Evolutionary conservation across 2,797 vertebrate species (phyloP).

Genomic region (Clarias laeviceps): DNA sequence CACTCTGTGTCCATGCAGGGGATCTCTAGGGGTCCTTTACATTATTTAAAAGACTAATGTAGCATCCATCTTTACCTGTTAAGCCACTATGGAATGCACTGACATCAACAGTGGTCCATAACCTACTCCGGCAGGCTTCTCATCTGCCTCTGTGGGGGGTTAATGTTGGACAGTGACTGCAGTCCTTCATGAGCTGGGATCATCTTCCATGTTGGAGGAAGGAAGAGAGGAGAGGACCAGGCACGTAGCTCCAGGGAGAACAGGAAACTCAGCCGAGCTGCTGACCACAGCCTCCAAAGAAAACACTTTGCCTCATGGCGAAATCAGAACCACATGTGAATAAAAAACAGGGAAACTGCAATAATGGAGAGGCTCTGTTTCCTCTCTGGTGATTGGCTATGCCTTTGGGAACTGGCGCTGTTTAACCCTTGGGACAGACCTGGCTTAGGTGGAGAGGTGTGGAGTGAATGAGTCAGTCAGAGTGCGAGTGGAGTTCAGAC

Average conservation of each 20-base stretch:
- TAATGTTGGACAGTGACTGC: constrained; percentile 50
- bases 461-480: constrained; percentile 42
- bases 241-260: constrained; percentile 47
- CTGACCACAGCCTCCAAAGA: constrained; percentile 64
- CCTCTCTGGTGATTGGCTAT: constrained; percentile 66
- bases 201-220: constrained; percentile 63
- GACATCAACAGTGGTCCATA: background rate
- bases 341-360: constrained; percentile 50
- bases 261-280: constrained; percentile 60
- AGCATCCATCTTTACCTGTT: constrained; percentile 21
- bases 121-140: constrained; percentile 9
- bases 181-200: constrained; percentile 37
- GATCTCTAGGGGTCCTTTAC: constrained; percentile 12
- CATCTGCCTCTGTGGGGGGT: constrained; percentile 22
- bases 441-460: constrained; percentile 43
- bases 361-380: constrained; percentile 68
- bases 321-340: constrained; percentile 77
- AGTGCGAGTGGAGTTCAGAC: constrained; percentile 27
- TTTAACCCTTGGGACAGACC: constrained; percentile 34
- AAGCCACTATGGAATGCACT: background rate
- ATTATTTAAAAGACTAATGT: background rate
- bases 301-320: constrained; percentile 71
- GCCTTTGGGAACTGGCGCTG: constrained; percentile 49
- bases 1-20: background rate
- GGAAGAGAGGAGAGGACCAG: constrained; percentile 46